Conservation (phyloP, 2,113 vertebrate genomes). For the Seriola aureovittata region DNA sequence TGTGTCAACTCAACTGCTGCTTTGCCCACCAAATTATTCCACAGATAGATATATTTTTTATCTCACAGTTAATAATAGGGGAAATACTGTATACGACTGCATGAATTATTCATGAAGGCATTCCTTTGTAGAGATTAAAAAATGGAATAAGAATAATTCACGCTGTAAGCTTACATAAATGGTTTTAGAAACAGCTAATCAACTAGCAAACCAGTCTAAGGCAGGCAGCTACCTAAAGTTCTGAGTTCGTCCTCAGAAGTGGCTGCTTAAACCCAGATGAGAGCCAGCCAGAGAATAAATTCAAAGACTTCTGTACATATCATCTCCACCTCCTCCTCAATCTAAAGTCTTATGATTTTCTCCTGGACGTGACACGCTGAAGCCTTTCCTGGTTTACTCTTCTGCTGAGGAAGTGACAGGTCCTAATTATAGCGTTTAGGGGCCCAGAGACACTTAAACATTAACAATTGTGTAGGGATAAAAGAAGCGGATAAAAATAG, state of each 20-base stretch:
- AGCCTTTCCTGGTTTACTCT: slow-evolving; percentile 62
- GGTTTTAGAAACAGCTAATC: slow-evolving; percentile 73
- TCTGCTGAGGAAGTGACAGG: slow-evolving; percentile 68
- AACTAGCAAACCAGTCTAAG: slow-evolving; percentile 49
- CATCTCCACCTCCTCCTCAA: slow-evolving; percentile 50
- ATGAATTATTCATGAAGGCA: slow-evolving; percentile 76
- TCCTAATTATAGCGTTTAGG: slow-evolving; percentile 73
- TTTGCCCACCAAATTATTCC: slow-evolving; percentile 53
- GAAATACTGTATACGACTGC: slow-evolving; percentile 51
- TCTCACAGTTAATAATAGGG: slow-evolving; percentile 61
- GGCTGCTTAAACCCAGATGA: slow-evolving; percentile 55
- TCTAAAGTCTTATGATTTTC: slow-evolving; percentile 63
- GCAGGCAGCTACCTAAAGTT: slow-evolving; percentile 49
- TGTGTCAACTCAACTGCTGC: slow-evolving; percentile 37
- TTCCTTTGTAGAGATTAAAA: slow-evolving; percentile 75
- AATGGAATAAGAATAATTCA: slow-evolving; percentile 66
- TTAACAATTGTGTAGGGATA: slow-evolving; percentile 69
- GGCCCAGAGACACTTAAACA: slow-evolving; percentile 65
- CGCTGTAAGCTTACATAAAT: slow-evolving; percentile 67
- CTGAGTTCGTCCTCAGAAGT: slow-evolving; percentile 64
- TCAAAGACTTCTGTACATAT: slow-evolving; percentile 64
- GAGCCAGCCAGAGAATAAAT: slow-evolving; percentile 55
- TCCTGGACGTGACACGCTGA: slow-evolving; percentile 51
- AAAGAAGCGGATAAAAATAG: slow-evolving; percentile 63
- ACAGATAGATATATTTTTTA: slow-evolving; percentile 52